phyloP scores from a whole-genome alignment of 1,140 invertebrate genomes.

The Aphidius ervi region DNA sequence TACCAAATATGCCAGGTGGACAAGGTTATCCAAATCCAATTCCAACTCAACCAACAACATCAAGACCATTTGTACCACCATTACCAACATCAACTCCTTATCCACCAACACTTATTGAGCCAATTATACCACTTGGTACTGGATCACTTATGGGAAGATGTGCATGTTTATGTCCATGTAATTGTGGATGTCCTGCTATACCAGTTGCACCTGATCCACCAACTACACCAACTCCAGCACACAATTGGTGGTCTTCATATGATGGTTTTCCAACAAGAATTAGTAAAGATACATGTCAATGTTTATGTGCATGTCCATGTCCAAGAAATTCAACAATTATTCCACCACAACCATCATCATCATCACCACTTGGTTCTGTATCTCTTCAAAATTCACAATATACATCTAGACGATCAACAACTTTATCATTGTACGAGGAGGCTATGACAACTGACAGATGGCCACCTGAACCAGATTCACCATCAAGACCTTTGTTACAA shows the following conservation, averaged over 20 bases:
- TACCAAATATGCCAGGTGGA: too few species aligned
- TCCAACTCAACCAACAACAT: neutral
- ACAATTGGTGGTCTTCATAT: neutral
- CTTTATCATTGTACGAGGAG: too few species aligned
- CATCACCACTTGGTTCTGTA: neutral
- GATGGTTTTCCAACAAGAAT: neutral
- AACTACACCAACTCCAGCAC: neutral
- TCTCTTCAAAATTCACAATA: neutral
- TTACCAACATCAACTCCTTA: neutral
- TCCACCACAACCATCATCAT: neutral
- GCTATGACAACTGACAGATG: too few species aligned
- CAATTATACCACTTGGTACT: constrained; percentile 1
- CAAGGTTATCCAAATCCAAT: neutral
- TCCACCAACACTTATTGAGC: neutral
- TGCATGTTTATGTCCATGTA: constrained; percentile 19
- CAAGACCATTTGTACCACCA: neutral
- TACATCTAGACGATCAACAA: neutral
- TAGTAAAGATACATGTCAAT: neutral
- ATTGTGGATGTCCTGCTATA: constrained; percentile 16
- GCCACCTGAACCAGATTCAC: too few species aligned
- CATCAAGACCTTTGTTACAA: too few species aligned
- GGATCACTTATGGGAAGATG: constrained; percentile 9
- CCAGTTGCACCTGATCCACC: neutral
- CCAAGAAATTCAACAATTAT: neutral
- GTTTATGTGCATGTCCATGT: constrained; percentile 16